Evolutionary conservation across 1,140 invertebrate genomes (phyloP), one percentile per base, ranked within the genome.

Genomic region (Lamellibrachia luymesi): DNA sequence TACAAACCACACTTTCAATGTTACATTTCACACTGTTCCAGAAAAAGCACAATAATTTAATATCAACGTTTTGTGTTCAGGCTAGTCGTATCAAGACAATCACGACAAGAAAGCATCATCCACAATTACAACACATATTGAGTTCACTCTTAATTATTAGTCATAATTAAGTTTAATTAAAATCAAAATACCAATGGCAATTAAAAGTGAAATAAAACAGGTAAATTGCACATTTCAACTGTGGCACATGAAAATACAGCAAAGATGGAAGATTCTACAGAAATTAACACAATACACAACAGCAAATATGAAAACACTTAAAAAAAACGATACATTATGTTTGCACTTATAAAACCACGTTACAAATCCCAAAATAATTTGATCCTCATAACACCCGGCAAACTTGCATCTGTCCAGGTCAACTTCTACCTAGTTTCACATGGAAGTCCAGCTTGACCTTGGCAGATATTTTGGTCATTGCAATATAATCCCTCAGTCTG

Each of bases 251-350:
- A 80, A 17, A 80, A 17, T 22, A 80, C 64, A 10, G 25, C 64
- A 80, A 80, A 80, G 64, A 80, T 80, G 64, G 52, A 80, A 80
- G 64, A 80, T 22, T 22, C 64, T 80, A 80, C 8, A 80, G 64
- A 80, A 80, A 80, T 80, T 0, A 80, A 80, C 64, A 80, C 64
- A 80, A 80, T 80, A 80, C 64, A 80, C 64, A 80, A 80, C 64
- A 80, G 64, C 64, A 80, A 80, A 80, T 80, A 80, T 80, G 64
- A 80, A 80, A 80, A 80, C 64, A 80, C 64, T 80, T 80, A 10
- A 17, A 22, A 80, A 10, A 17, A 22, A 80, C 25, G 64, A 1
- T 4, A 80, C 13, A 17, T 80, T 8, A 80, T 2, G 8, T 80
- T 80, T 80, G 25, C 64, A 80, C 64, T 10, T 80, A 80, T 22